Conservation (phyloP, 1,140 invertebrate genomes). For the Pseudobourletiella spinata region DNA sequence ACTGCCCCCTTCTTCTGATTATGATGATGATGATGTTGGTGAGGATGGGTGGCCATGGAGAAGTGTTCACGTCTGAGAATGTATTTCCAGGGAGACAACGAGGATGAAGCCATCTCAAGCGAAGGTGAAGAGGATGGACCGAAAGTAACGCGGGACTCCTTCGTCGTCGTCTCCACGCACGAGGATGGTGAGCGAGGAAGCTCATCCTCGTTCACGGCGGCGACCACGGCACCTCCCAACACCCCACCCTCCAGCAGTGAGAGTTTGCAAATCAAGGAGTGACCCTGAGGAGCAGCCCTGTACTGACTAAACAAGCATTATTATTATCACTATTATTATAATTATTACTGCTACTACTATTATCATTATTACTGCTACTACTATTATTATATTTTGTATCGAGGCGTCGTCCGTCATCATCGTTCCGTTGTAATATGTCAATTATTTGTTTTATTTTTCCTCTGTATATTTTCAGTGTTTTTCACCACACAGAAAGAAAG, state of each 20-base stretch:
- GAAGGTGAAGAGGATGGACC: constrained; percentile 28
- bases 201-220: neutral
- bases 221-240: constrained; percentile 3
- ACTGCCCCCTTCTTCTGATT: neutral
- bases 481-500: neutral
- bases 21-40: neutral
- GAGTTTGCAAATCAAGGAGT: constrained; percentile 12
- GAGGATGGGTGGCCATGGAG: neutral
- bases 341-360: no score
- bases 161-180: neutral
- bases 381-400: no score
- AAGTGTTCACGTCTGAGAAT: neutral
- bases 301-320: no score
- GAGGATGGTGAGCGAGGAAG: neutral
- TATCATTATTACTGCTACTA: no score
- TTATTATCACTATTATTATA: no score
- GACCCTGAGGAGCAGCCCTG: no score
- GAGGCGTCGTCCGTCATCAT: neutral
- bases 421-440: neutral
- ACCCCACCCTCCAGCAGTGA: constrained; percentile 13
- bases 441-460: neutral
- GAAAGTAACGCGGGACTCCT: constrained; percentile 9
- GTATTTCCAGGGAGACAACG: constrained; percentile 17
- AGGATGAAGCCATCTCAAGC: constrained; percentile 30
- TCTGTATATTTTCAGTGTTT: neutral